These are phyloP conservation scores for Rhyzopertha dominica DNA, from an alignment of 1,140 invertebrate genomes.

Conservation along the genomic window DNA sequence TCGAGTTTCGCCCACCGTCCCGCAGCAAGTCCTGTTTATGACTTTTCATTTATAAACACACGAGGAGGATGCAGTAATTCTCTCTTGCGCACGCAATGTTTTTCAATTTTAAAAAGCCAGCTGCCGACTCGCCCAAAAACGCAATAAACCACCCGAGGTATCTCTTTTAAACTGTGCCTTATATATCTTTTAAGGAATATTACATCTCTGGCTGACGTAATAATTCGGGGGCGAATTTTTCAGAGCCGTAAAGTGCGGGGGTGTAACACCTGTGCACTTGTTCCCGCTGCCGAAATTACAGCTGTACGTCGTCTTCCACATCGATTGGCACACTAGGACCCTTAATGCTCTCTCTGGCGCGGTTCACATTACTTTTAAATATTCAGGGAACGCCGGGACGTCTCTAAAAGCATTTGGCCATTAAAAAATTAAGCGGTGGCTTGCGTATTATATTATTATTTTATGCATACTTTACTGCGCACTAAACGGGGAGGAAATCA, in stretches of 20 bases:
- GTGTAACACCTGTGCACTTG: slow-evolving; percentile 1
- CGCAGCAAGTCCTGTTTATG: slow-evolving; percentile 15
- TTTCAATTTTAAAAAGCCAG: slow-evolving; percentile 29
- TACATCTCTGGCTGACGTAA: slow-evolving; percentile 4
- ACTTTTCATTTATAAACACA: slow-evolving; percentile 20
- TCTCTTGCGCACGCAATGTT: slow-evolving; percentile 21
- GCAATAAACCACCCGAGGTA: slow-evolving; percentile 14
- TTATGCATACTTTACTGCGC: slow-evolving; percentile 42
- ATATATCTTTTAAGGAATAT: slow-evolving; percentile 9
- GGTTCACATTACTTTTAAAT: slow-evolving; percentile 44
- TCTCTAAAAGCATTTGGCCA: slow-evolving; percentile 47
- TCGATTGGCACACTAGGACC: slow-evolving; percentile 22
- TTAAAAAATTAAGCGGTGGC: slow-evolving; percentile 46
- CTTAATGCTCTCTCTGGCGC: slow-evolving; percentile 26
- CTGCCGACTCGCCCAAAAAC: slow-evolving; percentile 15
- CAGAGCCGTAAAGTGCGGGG: slow-evolving; percentile 8
- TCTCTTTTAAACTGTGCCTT: slow-evolving; percentile 10
- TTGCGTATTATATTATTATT: slow-evolving; percentile 45
- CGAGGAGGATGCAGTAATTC: too few species aligned
- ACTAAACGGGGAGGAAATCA: slow-evolving; percentile 40
- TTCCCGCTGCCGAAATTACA: slow-evolving; percentile 18
- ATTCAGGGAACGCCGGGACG: slow-evolving; percentile 43
- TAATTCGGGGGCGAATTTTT: slow-evolving; percentile 13
- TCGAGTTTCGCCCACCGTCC: slow-evolving; percentile 15
- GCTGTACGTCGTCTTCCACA: slow-evolving; percentile 28